Evolutionary conservation across 2,888 invertebrate genomes (phyloP).

Genomic region (Chironomus riparius): DNA sequence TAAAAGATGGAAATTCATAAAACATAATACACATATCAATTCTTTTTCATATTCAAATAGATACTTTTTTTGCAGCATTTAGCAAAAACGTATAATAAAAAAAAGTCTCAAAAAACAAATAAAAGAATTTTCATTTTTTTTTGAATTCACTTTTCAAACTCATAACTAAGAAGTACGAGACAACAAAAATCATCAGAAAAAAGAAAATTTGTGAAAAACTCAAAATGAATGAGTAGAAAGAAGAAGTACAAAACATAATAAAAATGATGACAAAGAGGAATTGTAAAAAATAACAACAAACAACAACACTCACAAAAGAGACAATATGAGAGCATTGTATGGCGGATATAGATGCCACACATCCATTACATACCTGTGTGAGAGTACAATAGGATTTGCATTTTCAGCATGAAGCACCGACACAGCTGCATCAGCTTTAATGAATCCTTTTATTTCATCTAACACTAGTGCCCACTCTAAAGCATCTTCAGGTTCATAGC

Average conservation of each 20-base stretch:
- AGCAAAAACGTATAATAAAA: background rate
- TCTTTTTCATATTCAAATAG: background rate
- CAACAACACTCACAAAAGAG: background rate
- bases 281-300: background rate
- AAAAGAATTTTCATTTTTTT: slow-evolving; percentile 23
- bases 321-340: background rate
- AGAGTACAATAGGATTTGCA: slow-evolving; percentile 72
- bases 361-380: slow-evolving; percentile 58
- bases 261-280: background rate
- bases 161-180: background rate
- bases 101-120: background rate
- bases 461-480: slow-evolving; percentile 91
- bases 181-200: background rate
- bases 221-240: background rate
- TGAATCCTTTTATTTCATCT: slow-evolving; percentile 89
- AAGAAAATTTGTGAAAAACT: background rate
- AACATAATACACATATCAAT: background rate
- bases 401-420: slow-evolving; percentile 75
- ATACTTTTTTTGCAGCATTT: background rate
- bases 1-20: background rate
- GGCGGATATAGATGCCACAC: background rate
- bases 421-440: slow-evolving; percentile 84
- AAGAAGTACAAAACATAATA: background rate
- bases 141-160: slow-evolving; percentile 17
- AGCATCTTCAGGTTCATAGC: slow-evolving; percentile 93